phyloP scores from a whole-genome alignment of 2,888 invertebrate species.

The Ennomos erosarius region DNA sequence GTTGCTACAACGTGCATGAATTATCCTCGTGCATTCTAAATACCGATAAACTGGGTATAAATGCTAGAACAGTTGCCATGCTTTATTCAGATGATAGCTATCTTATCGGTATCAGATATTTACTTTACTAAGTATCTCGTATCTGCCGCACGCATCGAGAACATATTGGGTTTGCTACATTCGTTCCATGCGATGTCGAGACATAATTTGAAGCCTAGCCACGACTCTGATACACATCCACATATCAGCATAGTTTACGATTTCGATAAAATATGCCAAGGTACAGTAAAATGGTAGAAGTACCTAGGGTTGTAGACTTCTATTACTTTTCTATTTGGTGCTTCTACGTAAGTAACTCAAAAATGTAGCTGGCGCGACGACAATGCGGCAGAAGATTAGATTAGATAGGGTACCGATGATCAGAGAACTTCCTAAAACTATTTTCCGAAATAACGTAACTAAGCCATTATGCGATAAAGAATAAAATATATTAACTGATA shows the following conservation, averaged over 20 bases:
- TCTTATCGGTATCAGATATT: constrained; percentile 34
- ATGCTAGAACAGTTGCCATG: constrained; percentile 22
- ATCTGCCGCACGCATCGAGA: background rate
- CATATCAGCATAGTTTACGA: constrained; percentile 1
- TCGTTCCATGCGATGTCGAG: constrained; percentile 9
- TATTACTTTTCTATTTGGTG: no score
- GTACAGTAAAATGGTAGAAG: no score
- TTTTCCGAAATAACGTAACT: no score
- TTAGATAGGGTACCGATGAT: no score
- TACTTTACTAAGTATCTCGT: constrained; percentile 13
- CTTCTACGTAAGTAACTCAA: no score
- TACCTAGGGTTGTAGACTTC: no score
- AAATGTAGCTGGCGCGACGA: no score
- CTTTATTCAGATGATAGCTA: constrained; percentile 26
- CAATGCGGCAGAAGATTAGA: no score
- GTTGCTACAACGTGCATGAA: background rate
- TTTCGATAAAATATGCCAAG: background rate
- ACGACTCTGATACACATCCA: background rate
- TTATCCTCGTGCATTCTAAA: background rate
- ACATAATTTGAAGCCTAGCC: background rate
- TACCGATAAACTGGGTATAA: constrained; percentile 2
- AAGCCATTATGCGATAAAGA: no score
- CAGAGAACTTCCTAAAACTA: no score
- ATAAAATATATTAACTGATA: no score
- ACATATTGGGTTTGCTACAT: background rate